Evolutionary conservation across 2,113 vertebrate genomes (phyloP), one percentile per base, ranked within the genome.

Genomic region (Oryzias celebensis): DNA sequence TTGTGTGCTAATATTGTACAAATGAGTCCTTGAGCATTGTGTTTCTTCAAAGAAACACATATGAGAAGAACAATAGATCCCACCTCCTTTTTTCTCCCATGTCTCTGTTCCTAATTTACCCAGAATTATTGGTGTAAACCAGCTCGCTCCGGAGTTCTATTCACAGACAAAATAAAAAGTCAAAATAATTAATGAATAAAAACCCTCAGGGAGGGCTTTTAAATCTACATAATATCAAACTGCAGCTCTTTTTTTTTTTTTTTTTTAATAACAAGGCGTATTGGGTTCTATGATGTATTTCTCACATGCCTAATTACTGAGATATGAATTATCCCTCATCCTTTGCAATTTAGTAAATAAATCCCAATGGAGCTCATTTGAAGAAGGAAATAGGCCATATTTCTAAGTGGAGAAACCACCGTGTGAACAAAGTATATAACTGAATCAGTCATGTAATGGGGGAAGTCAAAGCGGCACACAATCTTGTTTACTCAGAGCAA

Each of bases 221-320:
- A 86, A 88, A 91, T 91, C 87, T 87, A 85, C 88, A 90, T 92
- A 87, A 88, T 82, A 87, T 92, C 85, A 91, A 90, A 87, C 87
- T 68, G 49, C 78, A 71, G 87, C 76, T 36, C 36, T 36, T 36
- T 28, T 28, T 28, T 28, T 26, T 65, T 85, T 85, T 62, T 64
- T 80, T 87, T 85, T 83, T 79, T 83, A 81, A 87, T 88, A 89
- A 90, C 73, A 82, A 91, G 89, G 81, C 75, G 51, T 82, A 85
- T 86, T 91, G 81, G 73, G 62, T 82, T 87, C 80, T 90, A 81
- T 88, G 85, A 89, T 90, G 80, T 88, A 86, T 86, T 89, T 85
- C 85, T 87, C 81, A 68, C 79, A 83, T 89, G 77, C 74, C 83
- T 92, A 91, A 92, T 90, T 91, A 89, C 82, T 77, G 75, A 82